A percentile compares a stretch with the other conserved stretches of the same genome.
These are phyloP conservation scores for Drosophila paucipuncta DNA, from an alignment of 2,888 invertebrate species.

Conservation along the genomic window DNA sequence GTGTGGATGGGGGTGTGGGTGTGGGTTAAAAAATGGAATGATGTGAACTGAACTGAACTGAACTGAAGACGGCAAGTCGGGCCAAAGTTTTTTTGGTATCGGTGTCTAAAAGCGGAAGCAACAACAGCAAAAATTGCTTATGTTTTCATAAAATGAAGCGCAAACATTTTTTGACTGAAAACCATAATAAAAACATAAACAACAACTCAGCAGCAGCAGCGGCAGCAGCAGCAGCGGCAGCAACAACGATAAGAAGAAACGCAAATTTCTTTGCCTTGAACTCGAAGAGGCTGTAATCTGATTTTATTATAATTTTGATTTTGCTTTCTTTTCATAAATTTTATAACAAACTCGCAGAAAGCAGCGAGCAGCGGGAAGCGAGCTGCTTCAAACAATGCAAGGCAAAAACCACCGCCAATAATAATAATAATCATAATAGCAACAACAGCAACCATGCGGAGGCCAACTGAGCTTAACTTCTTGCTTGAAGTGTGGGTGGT, in stretches of 20 bases:
- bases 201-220: conserved; percentile 24
- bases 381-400: conserved; percentile 38
- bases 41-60: conserved; percentile 19
- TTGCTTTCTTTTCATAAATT: conserved; percentile 83
- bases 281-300: conserved; percentile 76
- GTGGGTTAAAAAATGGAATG: conserved; percentile 25
- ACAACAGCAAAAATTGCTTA: conserved; percentile 70
- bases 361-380: neutral
- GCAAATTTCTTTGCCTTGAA: conserved; percentile 40
- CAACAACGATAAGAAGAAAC: conserved; percentile 8
- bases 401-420: conserved; percentile 75
- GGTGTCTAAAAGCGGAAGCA: conserved; percentile 65
- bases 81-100: conserved; percentile 72
- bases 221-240: too few relatives aligned
- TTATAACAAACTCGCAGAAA: conserved; percentile 73
- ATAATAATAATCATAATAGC: conserved; percentile 74
- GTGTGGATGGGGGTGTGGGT: neutral
- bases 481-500: neutral
- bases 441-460: conserved; percentile 36
- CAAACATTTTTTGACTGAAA: conserved; percentile 81
- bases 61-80: conserved; percentile 47
- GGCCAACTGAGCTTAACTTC: conserved; percentile 46
- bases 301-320: conserved; percentile 82
- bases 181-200: conserved; percentile 70
- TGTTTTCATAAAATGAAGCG: conserved; percentile 80